phyloP scores from a whole-genome alignment of 2,113 vertebrate species.

The Oryzias celebensis region DNA sequence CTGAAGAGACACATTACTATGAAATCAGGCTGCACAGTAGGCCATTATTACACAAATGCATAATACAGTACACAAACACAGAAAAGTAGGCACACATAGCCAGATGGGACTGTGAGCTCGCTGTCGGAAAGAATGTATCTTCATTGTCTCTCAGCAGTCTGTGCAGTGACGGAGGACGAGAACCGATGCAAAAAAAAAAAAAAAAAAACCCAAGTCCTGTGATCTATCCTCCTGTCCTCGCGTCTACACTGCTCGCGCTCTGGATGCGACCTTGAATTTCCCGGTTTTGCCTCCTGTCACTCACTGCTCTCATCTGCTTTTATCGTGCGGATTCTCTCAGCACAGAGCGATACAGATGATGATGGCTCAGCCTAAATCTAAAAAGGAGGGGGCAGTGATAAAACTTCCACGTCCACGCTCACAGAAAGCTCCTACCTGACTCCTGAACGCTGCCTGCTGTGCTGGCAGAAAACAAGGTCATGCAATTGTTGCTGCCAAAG shows the following conservation, averaged over 20 bases:
- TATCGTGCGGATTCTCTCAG: constrained; percentile 47
- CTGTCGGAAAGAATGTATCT: constrained; percentile 54
- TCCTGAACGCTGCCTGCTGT: constrained; percentile 49
- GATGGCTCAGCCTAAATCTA: constrained; percentile 68
- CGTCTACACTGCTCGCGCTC: constrained; percentile 35
- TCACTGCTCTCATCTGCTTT: constrained; percentile 34
- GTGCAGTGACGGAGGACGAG: constrained; percentile 50
- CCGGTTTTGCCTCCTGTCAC: constrained; percentile 19
- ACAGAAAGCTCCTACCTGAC: constrained; percentile 52
- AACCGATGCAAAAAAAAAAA: constrained; percentile 33
- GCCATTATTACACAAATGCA: constrained; percentile 55
- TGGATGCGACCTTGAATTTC: constrained; percentile 15
- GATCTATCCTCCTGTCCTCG: constrained; percentile 36
- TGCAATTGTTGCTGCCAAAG: constrained; percentile 53
- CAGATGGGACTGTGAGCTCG: constrained; percentile 62
- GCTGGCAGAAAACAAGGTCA: constrained; percentile 75
- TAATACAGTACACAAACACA: constrained; percentile 58
- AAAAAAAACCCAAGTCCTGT: constrained; percentile 10
- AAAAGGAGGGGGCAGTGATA: constrained; percentile 78
- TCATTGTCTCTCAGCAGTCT: constrained; percentile 61
- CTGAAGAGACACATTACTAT: constrained; percentile 42
- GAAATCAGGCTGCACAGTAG: constrained; percentile 53
- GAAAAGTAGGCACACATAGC: constrained; percentile 48
- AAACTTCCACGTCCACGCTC: constrained; percentile 31
- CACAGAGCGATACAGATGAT: constrained; percentile 28